phyloP scores from a whole-genome alignment of 2,797 vertebrate genomes.

The Hozukius guyotensis region DNA sequence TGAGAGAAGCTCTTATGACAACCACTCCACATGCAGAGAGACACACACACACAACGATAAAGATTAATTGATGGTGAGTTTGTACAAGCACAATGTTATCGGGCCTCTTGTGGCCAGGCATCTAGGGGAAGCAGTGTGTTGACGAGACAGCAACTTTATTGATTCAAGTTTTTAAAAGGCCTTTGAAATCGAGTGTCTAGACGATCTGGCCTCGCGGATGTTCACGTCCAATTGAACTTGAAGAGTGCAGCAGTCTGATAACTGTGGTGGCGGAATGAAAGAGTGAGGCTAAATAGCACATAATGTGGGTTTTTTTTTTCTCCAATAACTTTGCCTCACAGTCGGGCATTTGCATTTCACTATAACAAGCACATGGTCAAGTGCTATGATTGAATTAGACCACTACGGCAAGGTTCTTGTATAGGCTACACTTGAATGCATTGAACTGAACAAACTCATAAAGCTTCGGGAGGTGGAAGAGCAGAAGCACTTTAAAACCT shows the following conservation, averaged over 20 bases:
- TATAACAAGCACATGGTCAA: neutral
- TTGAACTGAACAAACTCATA: neutral
- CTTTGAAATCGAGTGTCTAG: slow-evolving; percentile 52
- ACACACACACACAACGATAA: slow-evolving; percentile 4
- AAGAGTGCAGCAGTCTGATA: slow-evolving; percentile 4
- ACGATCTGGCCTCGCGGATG: slow-evolving; percentile 1
- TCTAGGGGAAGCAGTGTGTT: slow-evolving; percentile 17
- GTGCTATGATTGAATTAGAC: neutral
- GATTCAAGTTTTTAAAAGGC: slow-evolving; percentile 59
- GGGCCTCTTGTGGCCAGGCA: slow-evolving; percentile 34
- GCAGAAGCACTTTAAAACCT: neutral
- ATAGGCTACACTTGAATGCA: neutral
- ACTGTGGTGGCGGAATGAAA: slow-evolving; percentile 23
- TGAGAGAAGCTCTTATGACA: slow-evolving; percentile 10
- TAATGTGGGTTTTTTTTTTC: neutral
- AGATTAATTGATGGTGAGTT: slow-evolving; percentile 50
- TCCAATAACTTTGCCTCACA: neutral
- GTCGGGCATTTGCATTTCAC: neutral
- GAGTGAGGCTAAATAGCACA: neutral
- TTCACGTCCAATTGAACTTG: slow-evolving; percentile 17
- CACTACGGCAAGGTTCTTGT: neutral
- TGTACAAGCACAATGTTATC: slow-evolving; percentile 30
- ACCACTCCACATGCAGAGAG: slow-evolving; percentile 10
- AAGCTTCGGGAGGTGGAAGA: neutral
- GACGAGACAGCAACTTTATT: slow-evolving; percentile 55